Evolutionary conservation across 2,113 vertebrate genomes (phyloP).

Genomic region (Miniopterus natalensis): DNA sequence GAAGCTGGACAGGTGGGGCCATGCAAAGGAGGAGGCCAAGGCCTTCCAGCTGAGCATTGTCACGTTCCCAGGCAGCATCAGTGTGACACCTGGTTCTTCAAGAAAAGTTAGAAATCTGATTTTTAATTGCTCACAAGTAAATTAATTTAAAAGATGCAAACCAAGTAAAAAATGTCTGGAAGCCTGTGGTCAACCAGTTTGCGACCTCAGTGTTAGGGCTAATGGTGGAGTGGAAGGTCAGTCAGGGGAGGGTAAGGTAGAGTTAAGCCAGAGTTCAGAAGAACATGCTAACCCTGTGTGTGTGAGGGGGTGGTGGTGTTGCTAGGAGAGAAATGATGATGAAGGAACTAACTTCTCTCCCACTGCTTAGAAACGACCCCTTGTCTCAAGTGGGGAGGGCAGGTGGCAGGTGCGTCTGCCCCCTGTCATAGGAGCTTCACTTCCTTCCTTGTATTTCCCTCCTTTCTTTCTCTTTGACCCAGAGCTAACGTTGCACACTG

Average conservation of each 20-base stretch:
- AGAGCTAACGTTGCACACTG: background rate
- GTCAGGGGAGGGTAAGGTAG: background rate
- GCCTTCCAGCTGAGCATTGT: too few species aligned
- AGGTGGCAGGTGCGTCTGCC: rapidly evolving
- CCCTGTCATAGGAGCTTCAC: background rate
- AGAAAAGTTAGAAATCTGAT: background rate
- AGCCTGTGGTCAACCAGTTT: background rate
- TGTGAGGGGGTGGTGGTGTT: background rate
- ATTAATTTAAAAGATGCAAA: background rate
- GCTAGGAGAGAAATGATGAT: background rate
- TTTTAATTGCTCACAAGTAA: background rate
- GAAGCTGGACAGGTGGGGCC: background rate
- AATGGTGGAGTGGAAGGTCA: background rate
- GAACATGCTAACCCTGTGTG: background rate
- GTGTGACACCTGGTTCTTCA: background rate
- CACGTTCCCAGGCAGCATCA: rapidly evolving
- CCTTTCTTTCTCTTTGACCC: background rate
- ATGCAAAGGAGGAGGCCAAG: background rate
- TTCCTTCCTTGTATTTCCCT: background rate
- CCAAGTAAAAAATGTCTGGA: background rate
- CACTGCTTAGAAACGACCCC: background rate
- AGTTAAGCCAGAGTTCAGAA: background rate
- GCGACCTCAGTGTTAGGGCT: background rate
- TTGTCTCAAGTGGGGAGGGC: background rate
- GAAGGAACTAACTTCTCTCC: background rate